Percentiles rank a stretch among this genome's conserved stretches.
phyloP scores from a whole-genome alignment of 2,888 invertebrate species.

The Cerastoderma edule region DNA sequence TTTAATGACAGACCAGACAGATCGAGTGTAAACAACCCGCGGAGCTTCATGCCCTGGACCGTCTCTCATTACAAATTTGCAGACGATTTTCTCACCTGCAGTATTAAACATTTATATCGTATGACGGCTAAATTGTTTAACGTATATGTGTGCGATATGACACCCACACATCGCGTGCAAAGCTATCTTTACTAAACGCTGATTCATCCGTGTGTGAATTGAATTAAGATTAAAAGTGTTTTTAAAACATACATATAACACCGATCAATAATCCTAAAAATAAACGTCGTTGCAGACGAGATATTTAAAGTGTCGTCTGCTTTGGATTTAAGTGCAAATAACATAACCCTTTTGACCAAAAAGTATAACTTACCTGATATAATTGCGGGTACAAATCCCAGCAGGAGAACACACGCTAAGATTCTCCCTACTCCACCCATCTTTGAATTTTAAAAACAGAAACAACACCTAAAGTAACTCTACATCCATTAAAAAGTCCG shows the following conservation, averaged over 20 bases:
- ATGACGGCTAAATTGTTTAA: neutral
- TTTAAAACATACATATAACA: conserved; percentile 2
- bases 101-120: neutral
- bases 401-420: neutral
- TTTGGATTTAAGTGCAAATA: neutral
- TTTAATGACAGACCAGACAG: neutral
- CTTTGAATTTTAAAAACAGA: conserved; percentile 13
- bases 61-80: neutral
- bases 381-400: conserved; percentile 9
- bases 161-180: conserved; percentile 10
- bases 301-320: neutral
- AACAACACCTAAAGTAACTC: neutral
- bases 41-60: neutral
- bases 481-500: conserved; percentile 11
- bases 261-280: no score
- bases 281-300: no score
- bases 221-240: conserved; percentile 16
- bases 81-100: neutral
- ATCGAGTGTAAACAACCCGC: conserved; percentile 3
- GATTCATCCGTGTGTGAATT: conserved; percentile 4
- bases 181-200: conserved; percentile 20
- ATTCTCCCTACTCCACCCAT: conserved; percentile 10
- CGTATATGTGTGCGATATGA: neutral
- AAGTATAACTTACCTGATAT: conserved; percentile 10
- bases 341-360: neutral